Conservation (phyloP, 2,113 vertebrate genomes). For the Chinchilla lanigera region DNA sequence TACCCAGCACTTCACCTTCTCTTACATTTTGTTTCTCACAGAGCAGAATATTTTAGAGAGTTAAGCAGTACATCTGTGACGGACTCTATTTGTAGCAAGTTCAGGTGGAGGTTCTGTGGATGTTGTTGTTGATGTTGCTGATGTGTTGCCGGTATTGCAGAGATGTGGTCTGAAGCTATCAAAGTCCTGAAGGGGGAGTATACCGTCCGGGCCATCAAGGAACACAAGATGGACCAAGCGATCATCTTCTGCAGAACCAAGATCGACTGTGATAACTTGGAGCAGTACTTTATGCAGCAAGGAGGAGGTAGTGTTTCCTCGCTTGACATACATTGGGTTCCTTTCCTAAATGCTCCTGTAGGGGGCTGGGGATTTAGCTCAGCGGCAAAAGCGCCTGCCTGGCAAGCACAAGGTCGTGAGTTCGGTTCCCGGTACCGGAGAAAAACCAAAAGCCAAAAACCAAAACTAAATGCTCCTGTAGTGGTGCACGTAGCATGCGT, state of each 20-base stretch:
- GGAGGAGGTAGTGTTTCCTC: constrained; percentile 92
- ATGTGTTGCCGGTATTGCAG: constrained; percentile 81
- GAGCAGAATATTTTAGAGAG: background rate
- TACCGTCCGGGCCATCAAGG: constrained; percentile 93
- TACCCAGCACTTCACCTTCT: background rate
- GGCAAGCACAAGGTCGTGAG: too few relatives aligned
- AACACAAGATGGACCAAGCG: constrained; percentile 99
- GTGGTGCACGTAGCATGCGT: background rate
- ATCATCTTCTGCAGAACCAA: constrained; percentile 99
- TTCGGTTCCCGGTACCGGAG: too few relatives aligned
- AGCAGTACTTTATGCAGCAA: constrained; percentile 96
- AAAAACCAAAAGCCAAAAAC: too few relatives aligned
- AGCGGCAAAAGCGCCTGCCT: too few relatives aligned
- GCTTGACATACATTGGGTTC: background rate
- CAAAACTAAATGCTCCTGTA: background rate
- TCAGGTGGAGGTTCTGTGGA: constrained; percentile 24
- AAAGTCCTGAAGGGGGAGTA: constrained; percentile 99
- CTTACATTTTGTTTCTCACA: background rate
- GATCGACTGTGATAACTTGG: constrained; percentile 99
- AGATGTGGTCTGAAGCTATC: constrained; percentile 99
- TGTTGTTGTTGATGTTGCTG: background rate
- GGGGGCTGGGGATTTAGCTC: too few relatives aligned
- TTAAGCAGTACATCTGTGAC: background rate
- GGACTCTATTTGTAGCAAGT: background rate
- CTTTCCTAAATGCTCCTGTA: background rate